Evolutionary conservation across 2,888 invertebrate genomes (phyloP), one percentile per base, ranked within the genome.

Genomic region (Drosophila mimetica): DNA sequence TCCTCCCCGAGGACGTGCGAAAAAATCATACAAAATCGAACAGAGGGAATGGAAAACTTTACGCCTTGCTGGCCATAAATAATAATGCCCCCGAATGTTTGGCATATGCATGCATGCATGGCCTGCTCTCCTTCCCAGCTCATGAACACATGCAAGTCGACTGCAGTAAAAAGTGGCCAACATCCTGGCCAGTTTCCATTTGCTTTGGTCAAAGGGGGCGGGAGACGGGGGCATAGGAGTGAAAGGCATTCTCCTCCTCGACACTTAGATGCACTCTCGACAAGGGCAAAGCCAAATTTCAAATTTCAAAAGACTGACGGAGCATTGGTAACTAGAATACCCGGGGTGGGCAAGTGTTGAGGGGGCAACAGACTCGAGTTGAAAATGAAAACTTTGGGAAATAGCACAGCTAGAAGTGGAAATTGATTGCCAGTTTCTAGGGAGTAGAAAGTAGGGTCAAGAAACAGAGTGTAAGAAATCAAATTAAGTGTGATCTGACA

Each of bases 371-470:
- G 20, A 14, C 47, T 54, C 13, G 14, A 46, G 47, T 54, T 46
- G 53, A 32, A 14, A 54, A 30, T 70, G 54, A 41, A 79, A 79
- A 76, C 64, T 69, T 66, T 57, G 59, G 66, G 52, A 77, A 82
- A 77, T 79, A 71, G 53, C 60, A 37, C 16, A 60, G 50, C 41
- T 48, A 16, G 64, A 77, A 76, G 63, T 74, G 65, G 59, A 74
- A 78, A 80, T 75, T 78, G 70, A 80, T 82, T 55, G 13, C 22
- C 22, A 36, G 25, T 13, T 16, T 37, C 9, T 20, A 8, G 36
- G 5, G 8, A 28, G 14, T 28, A 14, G 11, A 18, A 39, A 16
- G 39, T 39, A 16, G 9, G 16, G 16, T 11, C 16, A 20, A 30
- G 22, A 14, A 32, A n/a, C n/a, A 34, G 6, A n/a, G 1, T 13